Conservation (phyloP, 2,797 vertebrate genomes). For the Melanotaenia boesemani region DNA sequence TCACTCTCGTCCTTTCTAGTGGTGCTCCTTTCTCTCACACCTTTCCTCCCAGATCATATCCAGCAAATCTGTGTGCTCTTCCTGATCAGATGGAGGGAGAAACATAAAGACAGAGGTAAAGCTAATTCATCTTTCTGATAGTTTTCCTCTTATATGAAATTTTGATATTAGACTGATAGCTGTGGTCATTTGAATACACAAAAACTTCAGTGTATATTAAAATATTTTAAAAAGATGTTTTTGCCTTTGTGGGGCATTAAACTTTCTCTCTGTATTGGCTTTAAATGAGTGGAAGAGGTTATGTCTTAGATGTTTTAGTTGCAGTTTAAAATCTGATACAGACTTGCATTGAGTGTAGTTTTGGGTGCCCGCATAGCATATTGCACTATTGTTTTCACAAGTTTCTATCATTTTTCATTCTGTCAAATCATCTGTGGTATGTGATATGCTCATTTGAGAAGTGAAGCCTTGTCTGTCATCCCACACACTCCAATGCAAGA, state of each 20-base stretch:
- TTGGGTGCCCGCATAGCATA: neutral
- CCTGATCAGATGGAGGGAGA: slow-evolving; percentile 71
- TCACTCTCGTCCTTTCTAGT: slow-evolving; percentile 77
- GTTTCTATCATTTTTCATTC: neutral
- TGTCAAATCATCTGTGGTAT: neutral
- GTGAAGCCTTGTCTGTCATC: no score
- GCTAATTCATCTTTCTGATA: slow-evolving; percentile 60
- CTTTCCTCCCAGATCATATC: slow-evolving; percentile 60
- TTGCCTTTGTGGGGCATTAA: neutral
- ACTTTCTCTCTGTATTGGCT: neutral
- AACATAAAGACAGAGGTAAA: slow-evolving; percentile 63
- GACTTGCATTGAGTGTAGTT: neutral
- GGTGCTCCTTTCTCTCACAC: slow-evolving; percentile 69
- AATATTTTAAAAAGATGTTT: neutral
- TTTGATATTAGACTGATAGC: neutral
- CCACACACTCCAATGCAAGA: neutral
- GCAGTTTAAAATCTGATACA: neutral
- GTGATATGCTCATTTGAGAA: no score
- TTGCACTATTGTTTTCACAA: neutral
- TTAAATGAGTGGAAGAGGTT: neutral
- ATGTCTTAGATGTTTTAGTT: slow-evolving; percentile 8
- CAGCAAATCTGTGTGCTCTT: slow-evolving; percentile 55
- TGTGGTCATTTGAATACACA: neutral
- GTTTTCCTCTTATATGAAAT: slow-evolving; percentile 36
- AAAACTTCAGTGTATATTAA: neutral